Evolutionary conservation across 2,888 invertebrate genomes (phyloP).

Genomic region (Acrobasis consociella): DNA sequence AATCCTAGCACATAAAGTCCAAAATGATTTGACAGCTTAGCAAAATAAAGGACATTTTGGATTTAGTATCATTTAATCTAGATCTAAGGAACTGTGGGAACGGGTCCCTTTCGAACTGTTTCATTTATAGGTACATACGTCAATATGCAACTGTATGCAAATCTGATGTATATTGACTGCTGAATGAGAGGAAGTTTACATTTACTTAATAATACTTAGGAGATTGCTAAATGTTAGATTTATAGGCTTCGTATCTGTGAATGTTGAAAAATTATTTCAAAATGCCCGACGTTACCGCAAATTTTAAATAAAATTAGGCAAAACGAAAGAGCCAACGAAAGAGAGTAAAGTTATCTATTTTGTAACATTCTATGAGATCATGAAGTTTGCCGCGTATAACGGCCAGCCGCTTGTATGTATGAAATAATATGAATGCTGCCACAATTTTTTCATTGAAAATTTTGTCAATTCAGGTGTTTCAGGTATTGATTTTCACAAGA

Average conservation of each 20-base stretch:
- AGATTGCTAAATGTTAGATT: conserved; percentile 5
- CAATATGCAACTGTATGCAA: conserved; percentile 17
- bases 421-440: too few species aligned
- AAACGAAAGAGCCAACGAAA: too few species aligned
- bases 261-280: too few species aligned
- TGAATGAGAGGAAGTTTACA: conserved; percentile 15
- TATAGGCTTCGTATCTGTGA: neutral
- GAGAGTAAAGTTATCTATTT: too few species aligned
- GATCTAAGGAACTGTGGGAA: conserved; percentile 71
- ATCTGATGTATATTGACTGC: conserved; percentile 14
- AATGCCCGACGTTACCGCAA: too few species aligned
- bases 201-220: neutral
- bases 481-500: too few species aligned
- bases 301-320: too few species aligned
- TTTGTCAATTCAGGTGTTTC: too few species aligned
- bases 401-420: too few species aligned
- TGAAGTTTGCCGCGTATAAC: too few species aligned
- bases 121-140: conserved; percentile 50
- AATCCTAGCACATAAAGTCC: neutral
- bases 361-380: too few species aligned
- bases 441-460: too few species aligned
- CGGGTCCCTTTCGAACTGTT: conserved; percentile 67
- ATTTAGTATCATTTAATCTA: conserved; percentile 39
- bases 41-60: conserved; percentile 13
- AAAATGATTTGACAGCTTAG: neutral